Evolutionary conservation across 2,113 vertebrate genomes (phyloP), one percentile per base, ranked within the genome.

Genomic region (Oenanthe melanoleuca): DNA sequence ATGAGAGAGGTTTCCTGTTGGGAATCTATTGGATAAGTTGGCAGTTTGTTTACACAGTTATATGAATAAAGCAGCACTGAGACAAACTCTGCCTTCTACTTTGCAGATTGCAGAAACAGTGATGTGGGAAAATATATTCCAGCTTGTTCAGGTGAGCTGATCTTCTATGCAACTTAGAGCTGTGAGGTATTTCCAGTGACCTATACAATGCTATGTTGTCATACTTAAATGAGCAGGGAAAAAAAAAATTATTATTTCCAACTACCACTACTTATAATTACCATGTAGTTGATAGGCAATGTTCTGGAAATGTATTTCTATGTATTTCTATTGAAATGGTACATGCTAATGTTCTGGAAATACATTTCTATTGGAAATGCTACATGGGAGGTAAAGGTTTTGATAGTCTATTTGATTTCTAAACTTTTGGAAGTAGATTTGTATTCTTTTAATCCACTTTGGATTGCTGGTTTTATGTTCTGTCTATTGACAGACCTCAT

Each of bases 121-220:
- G 98, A 99, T 92, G 96, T 99, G 75, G 97, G 95, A 91, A 97
- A 89, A 83, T 91, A 98, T 23, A 85, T 99, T 85, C 97, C 98
- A n/a, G 97, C 96, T 78, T 99, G 99, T 97, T 98, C 95, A 1
- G 98, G 99, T 99, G 96, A 98, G 98, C 94, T 69, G 49, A 65
- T 57, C 38, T 73, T 81, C 37, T 83, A 0, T 26, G 25, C 15
- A 74, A 2, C 4, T 64, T 88, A 60, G 52, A 86, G 22, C 34
- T 83, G 60, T 73, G 34, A 83, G 24, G 42, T 66, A 49, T 73
- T 91, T 79, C n/a, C 82, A 28, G 5, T 42, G n/a, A 67, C 44
- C 8, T 73, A 25, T 31, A 37, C 14, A 42, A 25, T 53, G 20
- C 26, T 28, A 40, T 37, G 14, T 64, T 88, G 70, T 85, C 64